phyloP scores from a whole-genome alignment of 2,888 invertebrate species.

The Perizoma affinitatum region DNA sequence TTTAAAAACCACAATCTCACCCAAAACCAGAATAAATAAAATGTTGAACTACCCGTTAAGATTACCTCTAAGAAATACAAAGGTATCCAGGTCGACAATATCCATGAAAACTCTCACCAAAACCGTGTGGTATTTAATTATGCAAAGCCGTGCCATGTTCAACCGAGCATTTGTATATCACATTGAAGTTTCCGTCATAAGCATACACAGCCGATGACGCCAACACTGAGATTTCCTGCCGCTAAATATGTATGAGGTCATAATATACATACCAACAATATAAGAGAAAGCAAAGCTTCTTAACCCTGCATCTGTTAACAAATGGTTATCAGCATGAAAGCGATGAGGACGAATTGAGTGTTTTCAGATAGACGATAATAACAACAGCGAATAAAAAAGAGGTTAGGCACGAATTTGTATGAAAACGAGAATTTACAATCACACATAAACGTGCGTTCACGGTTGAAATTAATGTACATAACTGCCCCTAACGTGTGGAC shows the following conservation, averaged over 20 bases:
- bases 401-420: too few species aligned
- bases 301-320: constrained; percentile 27
- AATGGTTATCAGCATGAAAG: constrained; percentile 2
- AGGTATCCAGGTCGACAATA: constrained; percentile 14
- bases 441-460: too few species aligned
- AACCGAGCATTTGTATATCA: constrained; percentile 26
- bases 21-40: too few species aligned
- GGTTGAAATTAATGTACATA: too few species aligned
- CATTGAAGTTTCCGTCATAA: constrained; percentile 34
- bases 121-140: constrained; percentile 24
- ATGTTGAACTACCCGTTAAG: not conserved
- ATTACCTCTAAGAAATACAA: not conserved
- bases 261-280: constrained; percentile 35
- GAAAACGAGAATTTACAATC: too few species aligned
- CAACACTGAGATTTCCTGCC: constrained; percentile 35
- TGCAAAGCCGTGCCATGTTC: constrained; percentile 23
- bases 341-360: not conserved
- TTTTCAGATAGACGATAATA: too few species aligned
- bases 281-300: constrained; percentile 38
- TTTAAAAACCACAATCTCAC: too few species aligned
- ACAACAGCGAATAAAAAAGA: too few species aligned
- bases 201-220: constrained; percentile 35
- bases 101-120: constrained; percentile 10
- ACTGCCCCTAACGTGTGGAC: too few species aligned
- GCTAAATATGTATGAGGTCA: constrained; percentile 43